Conservation (phyloP, 1,140 invertebrate genomes). For the Halictus rubicundus region DNA sequence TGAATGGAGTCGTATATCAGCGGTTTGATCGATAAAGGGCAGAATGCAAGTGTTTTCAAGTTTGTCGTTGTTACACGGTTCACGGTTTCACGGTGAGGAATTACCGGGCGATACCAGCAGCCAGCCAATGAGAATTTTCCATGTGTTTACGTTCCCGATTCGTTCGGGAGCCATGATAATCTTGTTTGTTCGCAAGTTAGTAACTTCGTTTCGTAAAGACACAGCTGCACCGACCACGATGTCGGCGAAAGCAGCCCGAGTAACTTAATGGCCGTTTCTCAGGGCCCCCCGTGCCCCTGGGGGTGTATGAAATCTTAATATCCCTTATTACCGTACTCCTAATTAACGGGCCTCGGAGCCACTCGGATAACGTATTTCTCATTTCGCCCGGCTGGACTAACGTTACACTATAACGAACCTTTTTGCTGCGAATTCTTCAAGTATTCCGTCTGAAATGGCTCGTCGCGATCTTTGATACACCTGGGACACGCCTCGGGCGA, state of each 20-base stretch:
- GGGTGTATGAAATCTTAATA: constrained; percentile 67
- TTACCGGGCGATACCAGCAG: neutral
- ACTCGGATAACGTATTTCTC: constrained; percentile 64
- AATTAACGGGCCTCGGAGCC: constrained; percentile 59
- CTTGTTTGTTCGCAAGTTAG: constrained; percentile 7
- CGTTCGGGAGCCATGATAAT: neutral
- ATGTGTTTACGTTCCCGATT: neutral
- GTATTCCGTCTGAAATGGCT: constrained; percentile 25
- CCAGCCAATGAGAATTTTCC: neutral
- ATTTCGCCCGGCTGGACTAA: constrained; percentile 43
- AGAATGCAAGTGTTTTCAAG: too few species aligned
- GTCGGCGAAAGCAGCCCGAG: constrained; percentile 32
- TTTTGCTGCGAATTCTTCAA: constrained; percentile 47
- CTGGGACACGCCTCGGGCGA: too few species aligned
- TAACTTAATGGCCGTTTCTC: constrained; percentile 61
- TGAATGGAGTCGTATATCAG: too few species aligned
- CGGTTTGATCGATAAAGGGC: too few species aligned
- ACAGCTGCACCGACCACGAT: constrained; percentile 9
- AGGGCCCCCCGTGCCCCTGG: constrained; percentile 26
- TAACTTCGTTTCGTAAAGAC: constrained; percentile 22
- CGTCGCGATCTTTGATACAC: constrained; percentile 29
- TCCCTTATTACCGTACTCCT: constrained; percentile 63
- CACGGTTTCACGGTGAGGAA: neutral
- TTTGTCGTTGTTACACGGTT: neutral
- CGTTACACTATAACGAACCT: constrained; percentile 56